phyloP scores from a whole-genome alignment of 2,888 invertebrate genomes.

The Andricus quercusramuli region DNA sequence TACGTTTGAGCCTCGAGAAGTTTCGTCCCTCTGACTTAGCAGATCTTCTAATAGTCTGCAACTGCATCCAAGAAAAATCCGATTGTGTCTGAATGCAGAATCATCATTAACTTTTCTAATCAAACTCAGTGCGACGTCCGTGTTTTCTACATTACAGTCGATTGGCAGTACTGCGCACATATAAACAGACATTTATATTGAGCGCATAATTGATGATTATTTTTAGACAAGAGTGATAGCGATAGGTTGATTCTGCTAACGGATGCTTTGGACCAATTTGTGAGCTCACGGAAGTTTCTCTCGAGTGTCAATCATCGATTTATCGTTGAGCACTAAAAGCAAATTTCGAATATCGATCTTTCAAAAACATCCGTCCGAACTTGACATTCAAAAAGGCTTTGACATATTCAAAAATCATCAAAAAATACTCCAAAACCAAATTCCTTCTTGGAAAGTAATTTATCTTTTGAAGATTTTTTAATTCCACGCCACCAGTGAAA shows the following conservation, averaged over 20 bases:
- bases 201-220: not conserved
- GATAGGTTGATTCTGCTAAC: not conserved
- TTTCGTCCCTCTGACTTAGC: not conserved
- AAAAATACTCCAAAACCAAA: not conserved
- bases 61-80: not conserved
- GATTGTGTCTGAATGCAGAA: not conserved
- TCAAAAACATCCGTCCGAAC: not conserved
- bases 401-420: not conserved
- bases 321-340: not conserved
- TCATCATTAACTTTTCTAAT: not conserved
- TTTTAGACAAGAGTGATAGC: not conserved
- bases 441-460: too few relatives aligned
- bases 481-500: not conserved
- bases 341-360: not conserved
- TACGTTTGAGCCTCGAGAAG: not conserved
- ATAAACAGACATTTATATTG: not conserved
- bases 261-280: not conserved
- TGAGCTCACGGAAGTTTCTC: not conserved
- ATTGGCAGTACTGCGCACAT: not conserved
- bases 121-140: constrained; percentile 1
- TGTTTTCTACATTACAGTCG: not conserved
- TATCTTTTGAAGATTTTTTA: not conserved
- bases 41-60: not conserved
- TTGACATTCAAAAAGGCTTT: not conserved
- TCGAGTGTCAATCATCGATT: not conserved